Conservation (phyloP, 2,113 vertebrate species). For the Irena cyanogastra region DNA sequence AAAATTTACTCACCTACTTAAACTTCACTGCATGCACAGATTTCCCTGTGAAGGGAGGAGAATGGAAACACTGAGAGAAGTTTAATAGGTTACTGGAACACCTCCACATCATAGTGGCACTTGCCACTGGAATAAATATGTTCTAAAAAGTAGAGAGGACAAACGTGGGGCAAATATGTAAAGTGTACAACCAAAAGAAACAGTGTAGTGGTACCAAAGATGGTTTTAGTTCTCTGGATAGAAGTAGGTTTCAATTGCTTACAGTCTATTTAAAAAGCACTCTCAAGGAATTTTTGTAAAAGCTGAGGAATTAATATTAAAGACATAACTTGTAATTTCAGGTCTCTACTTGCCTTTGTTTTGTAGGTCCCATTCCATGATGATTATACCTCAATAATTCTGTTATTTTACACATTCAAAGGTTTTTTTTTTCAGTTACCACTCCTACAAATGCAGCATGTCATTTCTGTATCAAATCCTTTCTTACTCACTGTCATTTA, state of each 20-base stretch:
- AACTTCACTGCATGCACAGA: background rate
- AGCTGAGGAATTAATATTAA: background rate
- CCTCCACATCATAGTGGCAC: background rate
- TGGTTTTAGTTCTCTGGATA: background rate
- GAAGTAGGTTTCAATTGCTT: background rate
- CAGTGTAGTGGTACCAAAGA: background rate
- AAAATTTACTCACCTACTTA: background rate
- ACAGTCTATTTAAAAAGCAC: background rate
- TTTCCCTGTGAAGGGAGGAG: background rate
- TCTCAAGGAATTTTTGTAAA: background rate
- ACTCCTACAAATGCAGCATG: background rate
- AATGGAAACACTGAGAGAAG: background rate
- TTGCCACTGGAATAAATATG: background rate
- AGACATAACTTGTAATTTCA: background rate
- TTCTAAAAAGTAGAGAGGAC: background rate
- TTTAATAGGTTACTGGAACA: background rate
- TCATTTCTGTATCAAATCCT: background rate
- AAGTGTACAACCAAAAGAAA: background rate
- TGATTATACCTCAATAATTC: background rate
- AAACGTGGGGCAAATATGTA: background rate
- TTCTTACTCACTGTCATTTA: background rate
- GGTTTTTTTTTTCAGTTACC: background rate
- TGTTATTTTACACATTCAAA: background rate
- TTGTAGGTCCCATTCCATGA: background rate
- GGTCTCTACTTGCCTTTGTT: background rate